Conservation (phyloP, 37 sponge, comb jelly and placozoan genomes). For the Beroe forskalii region DNA sequence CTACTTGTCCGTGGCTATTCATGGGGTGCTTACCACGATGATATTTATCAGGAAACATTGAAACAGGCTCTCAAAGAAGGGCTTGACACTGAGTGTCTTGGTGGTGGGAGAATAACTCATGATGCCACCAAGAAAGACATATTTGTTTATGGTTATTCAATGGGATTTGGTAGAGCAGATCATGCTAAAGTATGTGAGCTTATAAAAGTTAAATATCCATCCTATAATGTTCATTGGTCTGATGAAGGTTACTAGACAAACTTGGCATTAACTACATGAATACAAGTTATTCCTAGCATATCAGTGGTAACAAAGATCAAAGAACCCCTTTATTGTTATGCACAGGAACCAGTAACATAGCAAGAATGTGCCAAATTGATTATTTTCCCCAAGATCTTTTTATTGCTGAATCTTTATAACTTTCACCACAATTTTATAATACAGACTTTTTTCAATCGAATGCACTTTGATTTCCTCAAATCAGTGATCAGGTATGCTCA, state of each 20-base stretch:
- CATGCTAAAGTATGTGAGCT: constrained; percentile 33
- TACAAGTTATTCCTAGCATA: too few relatives aligned
- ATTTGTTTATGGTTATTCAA: constrained; percentile 68
- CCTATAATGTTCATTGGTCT: constrained; percentile 65
- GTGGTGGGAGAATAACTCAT: constrained; percentile 67
- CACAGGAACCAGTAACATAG: too few relatives aligned
- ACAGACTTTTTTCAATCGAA: too few relatives aligned
- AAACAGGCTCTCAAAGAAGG: background rate
- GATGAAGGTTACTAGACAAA: constrained; percentile 64
- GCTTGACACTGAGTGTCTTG: constrained; percentile 55
- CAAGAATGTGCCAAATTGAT: too few relatives aligned
- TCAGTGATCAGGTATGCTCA: too few relatives aligned
- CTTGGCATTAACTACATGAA: too few relatives aligned
- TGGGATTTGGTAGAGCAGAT: constrained; percentile 66
- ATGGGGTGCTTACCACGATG: constrained; percentile 68
- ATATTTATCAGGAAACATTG: constrained; percentile 59
- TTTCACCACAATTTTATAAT: too few relatives aligned
- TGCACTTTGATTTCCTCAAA: too few relatives aligned
- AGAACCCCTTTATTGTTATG: too few relatives aligned
- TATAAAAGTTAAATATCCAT: constrained; percentile 25
- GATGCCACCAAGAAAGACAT: constrained; percentile 57
- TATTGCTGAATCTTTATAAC: too few relatives aligned
- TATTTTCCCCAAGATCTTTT: background rate
- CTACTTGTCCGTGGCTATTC: constrained; percentile 61
- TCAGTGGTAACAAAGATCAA: too few relatives aligned